These are phyloP conservation scores for Coremacera marginata DNA, from an alignment of 2,888 invertebrate species.

Conservation along the genomic window DNA sequence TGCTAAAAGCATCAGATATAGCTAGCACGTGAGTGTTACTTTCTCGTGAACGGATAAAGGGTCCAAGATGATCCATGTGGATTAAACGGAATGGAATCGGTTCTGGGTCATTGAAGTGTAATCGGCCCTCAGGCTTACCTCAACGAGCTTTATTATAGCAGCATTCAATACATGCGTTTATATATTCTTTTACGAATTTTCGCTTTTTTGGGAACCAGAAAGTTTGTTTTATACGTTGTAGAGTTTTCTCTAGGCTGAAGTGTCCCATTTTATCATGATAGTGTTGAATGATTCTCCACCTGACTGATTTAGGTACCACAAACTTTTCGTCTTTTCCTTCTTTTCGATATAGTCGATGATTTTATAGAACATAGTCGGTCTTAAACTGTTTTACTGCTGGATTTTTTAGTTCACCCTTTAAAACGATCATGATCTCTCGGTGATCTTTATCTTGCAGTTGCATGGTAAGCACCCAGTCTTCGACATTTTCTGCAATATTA, in stretches of 20 bases:
- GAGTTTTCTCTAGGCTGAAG: no score
- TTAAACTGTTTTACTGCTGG: no score
- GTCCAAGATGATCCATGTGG: not conserved
- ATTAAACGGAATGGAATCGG: constrained; percentile 30
- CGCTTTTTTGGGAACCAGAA: constrained; percentile 48
- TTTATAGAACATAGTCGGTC: no score
- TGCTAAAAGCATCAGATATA: not conserved
- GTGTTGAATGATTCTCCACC: not conserved
- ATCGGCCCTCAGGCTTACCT: constrained; percentile 37
- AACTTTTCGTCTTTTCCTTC: not conserved
- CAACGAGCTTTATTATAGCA: no score
- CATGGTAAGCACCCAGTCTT: not conserved
- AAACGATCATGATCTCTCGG: not conserved
- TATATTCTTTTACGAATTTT: constrained; percentile 41
- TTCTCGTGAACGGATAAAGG: not conserved
- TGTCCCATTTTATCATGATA: constrained; percentile 10
- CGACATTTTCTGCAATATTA: not conserved
- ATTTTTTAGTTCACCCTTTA: no score
- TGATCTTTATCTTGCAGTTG: not conserved
- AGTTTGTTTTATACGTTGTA: constrained; percentile 33
- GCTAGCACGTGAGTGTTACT: not conserved
- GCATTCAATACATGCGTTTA: constrained; percentile 15
- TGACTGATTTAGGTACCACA: constrained; percentile 3
- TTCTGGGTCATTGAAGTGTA: constrained; percentile 32
- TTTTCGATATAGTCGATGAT: not conserved